A percentile compares a stretch with the other conserved stretches of the same genome.
These are phyloP conservation scores for Puffinus mauretanicus DNA, from an alignment of 2,113 vertebrate genomes.

Conservation along the genomic window DNA sequence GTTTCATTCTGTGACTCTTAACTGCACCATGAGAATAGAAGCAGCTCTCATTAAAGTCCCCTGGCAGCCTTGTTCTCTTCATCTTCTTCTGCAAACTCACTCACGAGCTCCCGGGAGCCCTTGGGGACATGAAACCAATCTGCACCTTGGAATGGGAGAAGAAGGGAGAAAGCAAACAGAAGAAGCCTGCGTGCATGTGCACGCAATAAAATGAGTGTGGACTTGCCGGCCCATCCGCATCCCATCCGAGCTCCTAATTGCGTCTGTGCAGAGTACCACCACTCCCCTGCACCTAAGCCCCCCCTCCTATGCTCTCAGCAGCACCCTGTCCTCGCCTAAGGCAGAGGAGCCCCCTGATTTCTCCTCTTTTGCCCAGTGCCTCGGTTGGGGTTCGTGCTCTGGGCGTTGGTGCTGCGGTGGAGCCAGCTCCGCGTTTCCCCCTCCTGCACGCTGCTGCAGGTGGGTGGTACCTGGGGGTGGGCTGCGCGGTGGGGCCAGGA, in stretches of 20 bases:
- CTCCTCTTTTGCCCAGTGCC: not conserved
- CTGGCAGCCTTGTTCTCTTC: not conserved
- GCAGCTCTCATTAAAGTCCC: constrained; percentile 21
- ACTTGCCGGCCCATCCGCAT: not conserved
- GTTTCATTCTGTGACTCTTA: constrained; percentile 47
- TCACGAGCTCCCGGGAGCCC: not conserved
- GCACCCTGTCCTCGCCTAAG: not conserved
- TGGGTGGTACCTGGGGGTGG: not conserved
- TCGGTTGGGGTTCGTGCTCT: not conserved
- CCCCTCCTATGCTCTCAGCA: not conserved
- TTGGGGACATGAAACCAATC: not conserved
- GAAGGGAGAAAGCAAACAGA: not conserved
- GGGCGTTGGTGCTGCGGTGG: not conserved
- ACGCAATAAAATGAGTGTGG: not conserved
- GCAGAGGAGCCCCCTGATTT: not conserved
- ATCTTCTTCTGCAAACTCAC: not conserved
- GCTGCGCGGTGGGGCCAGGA: accelerated
- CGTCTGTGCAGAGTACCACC: not conserved
- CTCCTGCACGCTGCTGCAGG: not conserved
- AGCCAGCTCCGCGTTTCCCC: accelerated
- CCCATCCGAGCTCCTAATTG: not conserved
- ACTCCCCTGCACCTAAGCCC: accelerated
- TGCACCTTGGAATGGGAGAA: not conserved
- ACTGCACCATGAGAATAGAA: not conserved
- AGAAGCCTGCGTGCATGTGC: not conserved